phyloP scores from a whole-genome alignment of 1,140 invertebrate genomes.

The Aphis craccivora region DNA sequence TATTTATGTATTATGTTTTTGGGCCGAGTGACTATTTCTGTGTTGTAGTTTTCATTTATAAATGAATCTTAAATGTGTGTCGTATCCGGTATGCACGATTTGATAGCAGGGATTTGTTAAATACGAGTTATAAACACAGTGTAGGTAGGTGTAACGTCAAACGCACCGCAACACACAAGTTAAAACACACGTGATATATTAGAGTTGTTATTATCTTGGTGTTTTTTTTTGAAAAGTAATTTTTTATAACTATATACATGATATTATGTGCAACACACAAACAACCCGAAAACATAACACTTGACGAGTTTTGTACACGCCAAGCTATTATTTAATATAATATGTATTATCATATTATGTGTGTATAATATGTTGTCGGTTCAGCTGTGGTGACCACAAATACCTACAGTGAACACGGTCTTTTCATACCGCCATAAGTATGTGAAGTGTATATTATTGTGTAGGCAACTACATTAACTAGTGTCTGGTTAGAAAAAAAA shows the following conservation, averaged over 20 bases:
- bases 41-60: not conserved
- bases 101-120: not conserved
- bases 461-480: conserved; percentile 36
- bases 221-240: conserved; percentile 16
- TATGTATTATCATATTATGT: conserved; percentile 12
- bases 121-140: not conserved
- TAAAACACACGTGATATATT: conserved; percentile 13
- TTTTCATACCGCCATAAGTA: conserved; percentile 35
- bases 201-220: conserved; percentile 13
- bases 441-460: conserved; percentile 39
- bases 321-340: conserved; percentile 16
- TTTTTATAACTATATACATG: not conserved
- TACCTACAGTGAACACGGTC: not conserved
- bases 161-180: not conserved
- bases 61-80: not conserved
- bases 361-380: not conserved
- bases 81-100: not conserved
- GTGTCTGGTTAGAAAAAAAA: conserved; percentile 42
- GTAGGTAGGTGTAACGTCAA: not conserved
- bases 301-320: conserved; percentile 30
- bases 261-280: not conserved
- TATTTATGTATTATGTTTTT: not conserved
- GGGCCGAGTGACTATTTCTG: not conserved
- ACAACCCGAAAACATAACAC: conserved; percentile 30
- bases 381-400: conserved; percentile 34